Evolutionary conservation across 2,797 vertebrate genomes (phyloP), one percentile per base, ranked within the genome.

Genomic region (Cossypha niveicapilla): DNA sequence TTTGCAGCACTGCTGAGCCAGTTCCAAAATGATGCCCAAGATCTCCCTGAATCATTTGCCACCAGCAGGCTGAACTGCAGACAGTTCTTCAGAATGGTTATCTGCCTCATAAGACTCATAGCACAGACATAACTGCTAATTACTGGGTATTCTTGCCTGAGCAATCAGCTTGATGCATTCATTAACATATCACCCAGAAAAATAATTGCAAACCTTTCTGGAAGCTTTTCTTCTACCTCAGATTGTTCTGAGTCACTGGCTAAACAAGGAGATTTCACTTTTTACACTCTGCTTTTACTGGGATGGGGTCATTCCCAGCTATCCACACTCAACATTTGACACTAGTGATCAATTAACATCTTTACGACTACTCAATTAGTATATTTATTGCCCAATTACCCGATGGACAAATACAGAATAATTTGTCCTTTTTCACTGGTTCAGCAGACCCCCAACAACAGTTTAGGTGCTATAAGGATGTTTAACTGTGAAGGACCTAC

Each of bases 121-220:
- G 50, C 57, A 91, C 77, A 86, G 79, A 45, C 75, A 37, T 67
- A 76, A 85, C 80, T 88, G 86, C 83, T 96, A 93, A 93, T 93
- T 92, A 92, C 80, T 18, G 15, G 74, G 79, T 93, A 73, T 85
- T 93, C 86, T 90, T 93, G 86, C 83, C 77, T 94, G 80, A 94
- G 88, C 88, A 90, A 93, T 89, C 88, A 74, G 84, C 77, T 76
- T 53, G 81, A 93, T 93, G 73, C 28, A 21, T 70, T 88, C 76
- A 93, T 93, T 94, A 95, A 94, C 45, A 56, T 53, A 90, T 76
- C 88, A 68, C 63, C 90, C 76, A 89, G 77, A 79, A 93, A 96
- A 76, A 90, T 9, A 91, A 86, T 34, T 68, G 57, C 61, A 66
- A 67, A 80, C 32, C 65, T 82, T 90, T 82, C 77, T 44, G 65